phyloP scores from a whole-genome alignment of 2,797 vertebrate species.

The Enteromius fasciolatus region DNA sequence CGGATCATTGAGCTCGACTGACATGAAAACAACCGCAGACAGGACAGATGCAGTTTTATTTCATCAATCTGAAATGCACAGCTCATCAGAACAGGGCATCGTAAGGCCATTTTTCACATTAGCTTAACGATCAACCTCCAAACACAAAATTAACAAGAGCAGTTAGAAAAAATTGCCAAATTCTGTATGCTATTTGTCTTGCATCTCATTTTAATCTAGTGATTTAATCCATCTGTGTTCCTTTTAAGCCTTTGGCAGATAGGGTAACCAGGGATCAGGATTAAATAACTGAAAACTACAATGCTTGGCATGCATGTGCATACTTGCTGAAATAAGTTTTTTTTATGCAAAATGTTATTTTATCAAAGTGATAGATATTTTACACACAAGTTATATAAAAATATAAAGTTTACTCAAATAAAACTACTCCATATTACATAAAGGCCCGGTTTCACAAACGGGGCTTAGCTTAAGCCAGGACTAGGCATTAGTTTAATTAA shows the following conservation, averaged over 20 bases:
- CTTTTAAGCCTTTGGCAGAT: neutral
- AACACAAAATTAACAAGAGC: neutral
- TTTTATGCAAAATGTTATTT: neutral
- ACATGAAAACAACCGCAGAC: slow-evolving; percentile 21
- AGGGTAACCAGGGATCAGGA: neutral
- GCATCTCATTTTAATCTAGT: neutral
- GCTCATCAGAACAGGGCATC: slow-evolving; percentile 23
- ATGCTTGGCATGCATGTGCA: neutral
- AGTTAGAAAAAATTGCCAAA: neutral
- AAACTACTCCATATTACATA: neutral
- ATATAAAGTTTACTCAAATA: neutral
- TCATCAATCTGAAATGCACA: slow-evolving; percentile 21
- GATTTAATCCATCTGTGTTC: neutral
- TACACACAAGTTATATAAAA: neutral
- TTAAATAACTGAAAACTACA: neutral
- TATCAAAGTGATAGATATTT: neutral
- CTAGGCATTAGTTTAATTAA: too few relatives aligned
- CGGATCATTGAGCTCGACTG: slow-evolving; percentile 33
- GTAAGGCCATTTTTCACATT: slow-evolving; percentile 34
- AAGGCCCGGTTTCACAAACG: too few relatives aligned
- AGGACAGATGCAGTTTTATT: slow-evolving; percentile 34
- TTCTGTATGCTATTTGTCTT: neutral
- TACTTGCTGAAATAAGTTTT: neutral
- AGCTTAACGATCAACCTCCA: slow-evolving; percentile 24
- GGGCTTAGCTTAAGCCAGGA: too few relatives aligned